Evolutionary conservation across 2,888 invertebrate species (phyloP), one percentile per base, ranked within the genome.

Genomic region (Elysia crispata): DNA sequence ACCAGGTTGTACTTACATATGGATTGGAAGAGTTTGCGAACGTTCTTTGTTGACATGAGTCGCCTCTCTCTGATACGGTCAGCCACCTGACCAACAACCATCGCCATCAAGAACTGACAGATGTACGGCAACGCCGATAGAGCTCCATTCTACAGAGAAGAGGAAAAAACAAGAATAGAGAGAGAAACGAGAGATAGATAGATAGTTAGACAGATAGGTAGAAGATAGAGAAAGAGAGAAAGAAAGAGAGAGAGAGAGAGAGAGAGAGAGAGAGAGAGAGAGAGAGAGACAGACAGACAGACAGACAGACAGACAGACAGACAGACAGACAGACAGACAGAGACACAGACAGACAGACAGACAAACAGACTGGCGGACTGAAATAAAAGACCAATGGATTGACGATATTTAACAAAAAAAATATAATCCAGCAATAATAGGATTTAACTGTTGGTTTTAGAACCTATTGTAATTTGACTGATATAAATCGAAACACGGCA

Each of bases 11-110:
- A 79, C 85, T 84, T 84, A 89, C 89, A 85, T 23, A 82, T 72
- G 31, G 80, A 76, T 60, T 89, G 88, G 60, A 87, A 87, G n/a
- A 85, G 5, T 70, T 88, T 89, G 66, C 90, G 82, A 15, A 87
- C 87, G 5, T 41, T 50, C n/a, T 87, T 87, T 0, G 89, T 90
- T 20, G 15, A 84, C 66, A 80, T 25, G 1, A 57, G 13, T 8
- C 60, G 30, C 41, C 33, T 73, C 23, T 77, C 66, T 15, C 31
- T 73, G 28, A 72, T 13, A 1, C 20, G 50, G 57, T 81, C 76
- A 8, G 82, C 75, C n/a, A 77, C 6, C 18, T 87, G 84, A 23
- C 90, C 88, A 6, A 85, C 83, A 0, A 78, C 31, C 15, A 86
- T 79, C 49, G 84, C 84, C 1, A 81, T 69, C 6, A 86, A 57